phyloP scores from a whole-genome alignment of 2,797 vertebrate genomes.

The Geotrypetes seraphini region DNA sequence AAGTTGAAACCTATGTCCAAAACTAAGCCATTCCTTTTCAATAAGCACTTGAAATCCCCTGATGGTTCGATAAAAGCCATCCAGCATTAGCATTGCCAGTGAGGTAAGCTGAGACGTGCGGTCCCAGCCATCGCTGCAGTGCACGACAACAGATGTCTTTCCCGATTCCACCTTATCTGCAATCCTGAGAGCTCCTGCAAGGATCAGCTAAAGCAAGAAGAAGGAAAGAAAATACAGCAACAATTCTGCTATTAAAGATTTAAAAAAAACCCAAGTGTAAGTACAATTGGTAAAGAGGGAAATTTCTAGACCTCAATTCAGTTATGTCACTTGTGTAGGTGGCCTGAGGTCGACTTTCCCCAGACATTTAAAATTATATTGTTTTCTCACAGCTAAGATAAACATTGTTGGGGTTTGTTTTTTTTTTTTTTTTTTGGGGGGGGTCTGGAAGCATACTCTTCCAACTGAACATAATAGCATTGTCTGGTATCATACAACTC shows the following conservation, averaged over 20 bases:
- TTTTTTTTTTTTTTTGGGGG: no score
- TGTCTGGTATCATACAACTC: no score
- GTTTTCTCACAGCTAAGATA: no score
- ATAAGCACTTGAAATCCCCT: conserved; percentile 84
- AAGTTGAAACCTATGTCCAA: conserved; percentile 90
- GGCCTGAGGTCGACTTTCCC: no score
- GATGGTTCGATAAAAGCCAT: conserved; percentile 81
- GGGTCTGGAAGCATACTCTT: no score
- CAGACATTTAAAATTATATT: no score
- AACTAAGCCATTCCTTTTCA: conserved; percentile 96
- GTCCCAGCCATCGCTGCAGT: conserved; percentile 96
- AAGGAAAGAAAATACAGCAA: conserved; percentile 1
- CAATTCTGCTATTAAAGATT: no score
- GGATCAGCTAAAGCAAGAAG: conserved; percentile 88
- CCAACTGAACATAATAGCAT: no score
- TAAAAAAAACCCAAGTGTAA: no score
- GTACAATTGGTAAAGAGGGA: background rate
- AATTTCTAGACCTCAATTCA: no score
- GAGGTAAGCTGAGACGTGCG: conserved; percentile 88
- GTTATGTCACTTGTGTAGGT: no score
- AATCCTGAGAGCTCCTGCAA: conserved; percentile 85
- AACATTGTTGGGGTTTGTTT: no score
- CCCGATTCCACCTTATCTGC: conserved; percentile 93
- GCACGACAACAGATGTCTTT: conserved; percentile 90
- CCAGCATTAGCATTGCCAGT: conserved; percentile 88